Evolutionary conservation across 1,140 invertebrate genomes (phyloP).

Genomic region (Caenorhabditis elegans): WBcel235 BX284602.5:8104501-8105000

Average conservation of each 20-base stretch:
- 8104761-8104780: conserved; percentile 62
- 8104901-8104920: conserved; percentile 64
- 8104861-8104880: conserved; percentile 24
- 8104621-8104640: conserved; percentile 70
- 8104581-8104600: conserved; percentile 69
- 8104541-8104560: conserved; percentile 70
- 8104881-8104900: neutral
- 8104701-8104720: conserved; percentile 70
- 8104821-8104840: neutral
- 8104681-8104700: conserved; percentile 70
- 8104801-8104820: conserved; percentile 66
- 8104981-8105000: conserved; percentile 66
- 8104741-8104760: conserved; percentile 65
- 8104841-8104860: too few relatives aligned
- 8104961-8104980: conserved; percentile 68
- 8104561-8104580: conserved; percentile 71
- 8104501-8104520: conserved; percentile 68
- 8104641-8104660: conserved; percentile 71
- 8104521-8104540: conserved; percentile 70
- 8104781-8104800: conserved; percentile 66
- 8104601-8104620: conserved; percentile 69
- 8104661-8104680: conserved; percentile 70
- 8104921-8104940: conserved; percentile 69
- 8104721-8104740: conserved; percentile 70
- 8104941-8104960: conserved; percentile 68